Conservation (phyloP, 2,797 vertebrate species). For the Gymnoscopelus braueri region DNA sequence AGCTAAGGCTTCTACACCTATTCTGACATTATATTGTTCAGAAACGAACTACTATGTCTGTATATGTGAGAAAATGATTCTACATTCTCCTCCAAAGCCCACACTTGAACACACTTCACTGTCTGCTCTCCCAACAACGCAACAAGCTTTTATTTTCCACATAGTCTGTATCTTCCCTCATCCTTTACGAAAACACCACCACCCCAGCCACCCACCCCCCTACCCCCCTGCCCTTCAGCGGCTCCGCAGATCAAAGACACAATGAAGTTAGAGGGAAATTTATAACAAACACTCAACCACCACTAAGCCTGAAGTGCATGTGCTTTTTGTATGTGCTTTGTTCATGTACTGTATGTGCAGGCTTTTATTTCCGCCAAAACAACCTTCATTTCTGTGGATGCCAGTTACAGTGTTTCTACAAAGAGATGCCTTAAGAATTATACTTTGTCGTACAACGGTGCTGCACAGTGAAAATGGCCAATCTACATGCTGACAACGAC, state of each 20-base stretch:
- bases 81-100: conserved; percentile 54
- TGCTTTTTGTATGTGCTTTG: conserved; percentile 39
- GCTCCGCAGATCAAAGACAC: conserved; percentile 76
- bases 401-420: too few relatives aligned
- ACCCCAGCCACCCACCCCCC: conserved; percentile 37
- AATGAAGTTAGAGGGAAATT: conserved; percentile 59
- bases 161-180: conserved; percentile 48
- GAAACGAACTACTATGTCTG: too few relatives aligned
- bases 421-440: too few relatives aligned
- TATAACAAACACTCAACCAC: conserved; percentile 71
- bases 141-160: conserved; percentile 63
- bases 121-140: conserved; percentile 51
- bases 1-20: too few relatives aligned
- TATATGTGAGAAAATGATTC: conserved; percentile 9
- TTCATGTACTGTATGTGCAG: conserved; percentile 18
- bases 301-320: conserved; percentile 46
- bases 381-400: conserved; percentile 9
- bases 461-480: too few relatives aligned
- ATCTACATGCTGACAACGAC: background rate
- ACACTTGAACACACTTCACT: conserved; percentile 58
- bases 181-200: conserved; percentile 64
- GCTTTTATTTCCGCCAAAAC: conserved; percentile 43
- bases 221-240: conserved; percentile 46
- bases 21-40: too few relatives aligned
- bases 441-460: background rate